A percentile compares a stretch with the other conserved stretches of the same genome.
phyloP scores from a whole-genome alignment of 2,113 vertebrate genomes.

The Leucopternis melanops region DNA sequence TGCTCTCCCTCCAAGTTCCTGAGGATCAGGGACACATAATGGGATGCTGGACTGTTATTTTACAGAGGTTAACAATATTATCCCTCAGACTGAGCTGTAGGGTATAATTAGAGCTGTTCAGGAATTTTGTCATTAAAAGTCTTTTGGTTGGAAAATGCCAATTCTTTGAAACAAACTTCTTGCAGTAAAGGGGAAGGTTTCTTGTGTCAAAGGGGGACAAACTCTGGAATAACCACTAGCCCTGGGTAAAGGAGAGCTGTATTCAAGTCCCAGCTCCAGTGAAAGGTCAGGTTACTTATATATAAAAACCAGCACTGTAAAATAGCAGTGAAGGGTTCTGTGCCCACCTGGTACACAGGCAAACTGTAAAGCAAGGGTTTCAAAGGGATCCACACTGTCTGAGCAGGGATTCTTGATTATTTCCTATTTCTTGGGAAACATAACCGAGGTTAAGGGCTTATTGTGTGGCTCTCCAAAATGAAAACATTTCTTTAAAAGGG shows the following conservation, averaged over 20 bases:
- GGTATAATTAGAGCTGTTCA: conserved; percentile 22
- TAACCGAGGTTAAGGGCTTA: neutral
- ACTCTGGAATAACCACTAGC: neutral
- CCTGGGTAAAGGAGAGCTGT: neutral
- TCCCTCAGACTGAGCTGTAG: neutral
- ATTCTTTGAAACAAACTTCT: neutral
- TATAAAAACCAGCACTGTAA: neutral
- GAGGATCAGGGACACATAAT: neutral
- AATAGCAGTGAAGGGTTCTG: neutral
- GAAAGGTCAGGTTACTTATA: neutral
- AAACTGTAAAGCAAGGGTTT: neutral
- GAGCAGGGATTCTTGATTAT: neutral
- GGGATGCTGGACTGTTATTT: neutral
- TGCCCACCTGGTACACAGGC: neutral
- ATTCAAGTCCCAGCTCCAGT: neutral
- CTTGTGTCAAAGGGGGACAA: neutral
- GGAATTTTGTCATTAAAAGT: conserved; percentile 24
- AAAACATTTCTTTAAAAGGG: neutral
- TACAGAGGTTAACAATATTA: neutral
- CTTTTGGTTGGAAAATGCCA: conserved; percentile 13
- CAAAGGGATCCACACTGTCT: neutral
- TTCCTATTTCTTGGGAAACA: neutral
- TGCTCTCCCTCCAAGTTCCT: neutral
- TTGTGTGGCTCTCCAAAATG: neutral
- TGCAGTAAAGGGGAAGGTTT: neutral